Conservation (phyloP, 2,113 vertebrate species). For the Hippocampus guttulatus region DNA sequence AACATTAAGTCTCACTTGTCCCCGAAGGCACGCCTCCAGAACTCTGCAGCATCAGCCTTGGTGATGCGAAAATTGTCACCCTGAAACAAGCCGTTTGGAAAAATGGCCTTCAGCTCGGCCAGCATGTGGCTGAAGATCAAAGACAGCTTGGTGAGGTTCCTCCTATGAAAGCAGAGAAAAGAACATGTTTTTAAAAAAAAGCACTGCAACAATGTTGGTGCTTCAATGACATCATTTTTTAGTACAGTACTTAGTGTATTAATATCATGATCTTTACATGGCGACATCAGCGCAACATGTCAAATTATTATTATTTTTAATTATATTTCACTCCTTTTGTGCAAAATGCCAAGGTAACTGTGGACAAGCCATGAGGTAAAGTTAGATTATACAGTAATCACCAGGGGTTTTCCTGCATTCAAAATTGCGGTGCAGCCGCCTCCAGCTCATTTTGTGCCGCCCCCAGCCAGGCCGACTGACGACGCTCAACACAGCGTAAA, state of each 20-base stretch:
- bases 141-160: constrained; percentile 94
- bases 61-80: constrained; percentile 97
- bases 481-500: too few relatives aligned
- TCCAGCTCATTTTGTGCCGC: too few relatives aligned
- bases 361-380: neutral
- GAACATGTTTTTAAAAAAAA: neutral
- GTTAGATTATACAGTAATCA: neutral
- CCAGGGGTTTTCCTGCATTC: neutral
- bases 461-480: too few relatives aligned
- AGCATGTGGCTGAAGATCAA: constrained; percentile 99
- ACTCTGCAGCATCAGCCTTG: constrained; percentile 97
- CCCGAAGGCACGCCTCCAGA: constrained; percentile 95
- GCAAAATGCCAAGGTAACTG: neutral
- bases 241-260: neutral
- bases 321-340: neutral
- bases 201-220: neutral
- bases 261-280: neutral
- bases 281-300: neutral
- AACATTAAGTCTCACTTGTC: constrained; percentile 84
- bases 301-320: neutral
- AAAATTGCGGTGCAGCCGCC: too few relatives aligned
- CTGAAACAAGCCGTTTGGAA: constrained; percentile 93
- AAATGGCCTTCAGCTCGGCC: constrained; percentile 96
- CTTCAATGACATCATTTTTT: neutral
- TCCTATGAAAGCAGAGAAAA: constrained; percentile 61